phyloP scores from a whole-genome alignment of 2,888 invertebrate genomes.

The Lycocerus yunnanus region DNA sequence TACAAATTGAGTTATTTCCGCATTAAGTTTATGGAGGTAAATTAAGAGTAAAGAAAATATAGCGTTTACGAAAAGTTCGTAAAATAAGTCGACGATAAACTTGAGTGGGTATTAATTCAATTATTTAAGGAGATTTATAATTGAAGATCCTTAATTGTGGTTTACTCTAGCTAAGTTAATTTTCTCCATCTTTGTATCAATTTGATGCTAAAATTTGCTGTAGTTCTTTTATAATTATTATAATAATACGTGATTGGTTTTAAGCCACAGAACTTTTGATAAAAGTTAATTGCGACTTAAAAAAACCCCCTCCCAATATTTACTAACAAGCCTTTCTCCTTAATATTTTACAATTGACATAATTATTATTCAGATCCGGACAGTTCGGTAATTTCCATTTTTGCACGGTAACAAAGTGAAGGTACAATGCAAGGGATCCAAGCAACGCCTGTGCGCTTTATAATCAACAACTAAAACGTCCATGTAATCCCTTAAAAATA shows the following conservation, averaged over 20 bases:
- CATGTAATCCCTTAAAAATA: not conserved
- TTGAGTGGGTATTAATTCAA: constrained; percentile 13
- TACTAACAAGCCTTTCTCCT: too few relatives aligned
- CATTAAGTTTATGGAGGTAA: constrained; percentile 12
- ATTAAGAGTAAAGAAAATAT: constrained; percentile 15
- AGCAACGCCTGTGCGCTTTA: too few relatives aligned
- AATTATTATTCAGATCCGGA: too few relatives aligned
- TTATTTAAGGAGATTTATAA: constrained; percentile 14
- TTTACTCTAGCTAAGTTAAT: not conserved
- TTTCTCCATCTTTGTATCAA: not conserved
- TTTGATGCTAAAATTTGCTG: not conserved
- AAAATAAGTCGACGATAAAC: constrained; percentile 9
- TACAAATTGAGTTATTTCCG: constrained; percentile 14
- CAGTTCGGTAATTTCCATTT: too few relatives aligned
- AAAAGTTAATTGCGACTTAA: too few relatives aligned
- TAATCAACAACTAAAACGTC: too few relatives aligned
- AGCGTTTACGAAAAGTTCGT: constrained; percentile 8
- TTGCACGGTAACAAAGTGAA: too few relatives aligned
- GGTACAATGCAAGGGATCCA: too few relatives aligned
- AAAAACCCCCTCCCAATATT: too few relatives aligned
- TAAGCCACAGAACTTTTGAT: not conserved
- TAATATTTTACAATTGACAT: too few relatives aligned
- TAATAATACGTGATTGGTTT: not conserved
- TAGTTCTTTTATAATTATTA: not conserved
- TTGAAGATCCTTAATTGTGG: constrained; percentile 3